Evolutionary conservation across 2,113 vertebrate genomes (phyloP).

Genomic region (Lonchura striata): DNA sequence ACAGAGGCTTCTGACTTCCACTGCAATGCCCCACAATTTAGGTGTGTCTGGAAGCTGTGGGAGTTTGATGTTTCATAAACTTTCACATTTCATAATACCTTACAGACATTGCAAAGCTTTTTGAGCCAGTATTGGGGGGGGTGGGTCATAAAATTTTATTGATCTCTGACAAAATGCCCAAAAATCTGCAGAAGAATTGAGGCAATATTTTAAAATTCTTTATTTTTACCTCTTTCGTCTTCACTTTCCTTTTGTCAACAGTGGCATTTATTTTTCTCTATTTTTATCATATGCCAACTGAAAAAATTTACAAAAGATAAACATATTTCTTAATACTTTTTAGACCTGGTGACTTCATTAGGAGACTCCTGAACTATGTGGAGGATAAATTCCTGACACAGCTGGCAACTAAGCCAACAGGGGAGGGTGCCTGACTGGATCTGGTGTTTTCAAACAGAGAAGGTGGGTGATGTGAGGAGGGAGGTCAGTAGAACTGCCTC

Average conservation of each 20-base stretch:
- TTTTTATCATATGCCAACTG: neutral
- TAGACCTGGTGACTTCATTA: neutral
- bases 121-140: neutral
- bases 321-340: neutral
- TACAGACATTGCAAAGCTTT: neutral
- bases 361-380: neutral
- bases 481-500: neutral
- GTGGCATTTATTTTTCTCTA: neutral
- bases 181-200: neutral
- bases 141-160: neutral
- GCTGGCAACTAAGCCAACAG: neutral
- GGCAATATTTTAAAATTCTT: neutral
- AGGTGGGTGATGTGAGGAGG: neutral
- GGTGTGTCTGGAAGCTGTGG: neutral
- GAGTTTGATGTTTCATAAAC: neutral
- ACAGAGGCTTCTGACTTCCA: neutral
- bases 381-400: neutral
- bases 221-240: neutral
- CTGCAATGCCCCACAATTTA: neutral
- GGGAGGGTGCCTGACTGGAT: accelerated
- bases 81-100: neutral
- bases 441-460: neutral
- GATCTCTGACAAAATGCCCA: neutral
- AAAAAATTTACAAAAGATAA: neutral
- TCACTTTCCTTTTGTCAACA: neutral